A percentile compares a stretch with the other conserved stretches of the same genome.
phyloP scores from a whole-genome alignment of 1,140 invertebrate species.

The Holcopasites calliopsidis region DNA sequence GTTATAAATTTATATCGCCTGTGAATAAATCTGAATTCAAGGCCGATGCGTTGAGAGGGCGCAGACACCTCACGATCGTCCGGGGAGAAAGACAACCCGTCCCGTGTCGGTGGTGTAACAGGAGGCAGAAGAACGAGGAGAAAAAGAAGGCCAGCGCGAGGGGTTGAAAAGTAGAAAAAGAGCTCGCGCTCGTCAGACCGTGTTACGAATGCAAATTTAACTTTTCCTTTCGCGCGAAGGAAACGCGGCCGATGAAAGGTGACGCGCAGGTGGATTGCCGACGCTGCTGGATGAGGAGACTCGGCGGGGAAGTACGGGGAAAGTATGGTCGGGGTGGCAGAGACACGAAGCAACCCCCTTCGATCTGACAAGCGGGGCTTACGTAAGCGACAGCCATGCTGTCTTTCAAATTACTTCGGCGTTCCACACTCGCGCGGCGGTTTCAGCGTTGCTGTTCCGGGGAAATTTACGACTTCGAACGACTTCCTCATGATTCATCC shows the following conservation, averaged over 20 bases:
- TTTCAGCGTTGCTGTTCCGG: slow-evolving; percentile 27
- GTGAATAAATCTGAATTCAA: slow-evolving; percentile 53
- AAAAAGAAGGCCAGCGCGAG: not conserved
- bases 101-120: no score
- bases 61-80: not conserved
- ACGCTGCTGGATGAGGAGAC: slow-evolving; percentile 3
- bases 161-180: not conserved
- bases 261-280: slow-evolving; percentile 9
- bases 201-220: slow-evolving; percentile 58
- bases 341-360: slow-evolving; percentile 7
- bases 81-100: not conserved
- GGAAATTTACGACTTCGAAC: slow-evolving; percentile 42
- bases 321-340: not conserved
- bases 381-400: slow-evolving; percentile 50
- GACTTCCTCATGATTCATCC: slow-evolving; percentile 13
- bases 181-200: not conserved
- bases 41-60: slow-evolving; percentile 13
- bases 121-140: not conserved
- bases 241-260: slow-evolving; percentile 41
- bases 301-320: not conserved
- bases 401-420: slow-evolving; percentile 54
- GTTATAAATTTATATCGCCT: slow-evolving; percentile 60
- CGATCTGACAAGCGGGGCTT: slow-evolving; percentile 47
- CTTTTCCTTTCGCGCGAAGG: slow-evolving; percentile 49
- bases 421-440: slow-evolving; percentile 26